Conservation (phyloP, 1,140 invertebrate genomes). For the Meloidogyne hapla region DNA sequence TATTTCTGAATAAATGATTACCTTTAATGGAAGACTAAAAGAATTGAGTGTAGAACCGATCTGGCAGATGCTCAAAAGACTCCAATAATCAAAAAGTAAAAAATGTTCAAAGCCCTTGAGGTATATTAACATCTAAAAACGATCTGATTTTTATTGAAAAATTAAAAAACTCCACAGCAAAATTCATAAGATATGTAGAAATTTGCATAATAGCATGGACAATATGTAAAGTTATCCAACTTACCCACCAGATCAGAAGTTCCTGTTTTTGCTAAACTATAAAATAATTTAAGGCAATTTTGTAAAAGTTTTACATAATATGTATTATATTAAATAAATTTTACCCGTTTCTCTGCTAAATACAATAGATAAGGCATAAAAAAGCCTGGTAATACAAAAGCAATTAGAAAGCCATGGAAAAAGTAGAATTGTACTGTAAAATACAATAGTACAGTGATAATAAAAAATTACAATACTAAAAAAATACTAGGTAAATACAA, state of each 20-base stretch:
- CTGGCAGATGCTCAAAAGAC: slow-evolving; percentile 12
- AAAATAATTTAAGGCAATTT: not conserved
- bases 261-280: slow-evolving; percentile 24
- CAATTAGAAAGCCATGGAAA: slow-evolving; percentile 34
- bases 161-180: not conserved
- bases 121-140: not conserved
- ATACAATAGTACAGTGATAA: not conserved
- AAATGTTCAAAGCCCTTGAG: not conserved
- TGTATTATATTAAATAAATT: not conserved
- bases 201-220: slow-evolving; percentile 27
- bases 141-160: not conserved
- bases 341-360: slow-evolving; percentile 22
- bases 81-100: slow-evolving; percentile 15
- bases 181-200: slow-evolving; percentile 15
- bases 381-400: slow-evolving; percentile 31
- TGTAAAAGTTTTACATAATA: not conserved
- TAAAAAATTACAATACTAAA: no score
- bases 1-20: not conserved
- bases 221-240: slow-evolving; percentile 39
- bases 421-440: slow-evolving; percentile 36
- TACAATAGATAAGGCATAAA: slow-evolving; percentile 29
- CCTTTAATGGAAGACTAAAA: slow-evolving; percentile 17
- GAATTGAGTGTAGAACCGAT: slow-evolving; percentile 9
- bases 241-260: slow-evolving; percentile 32
- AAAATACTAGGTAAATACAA: no score